phyloP scores from a whole-genome alignment of 2,888 invertebrate genomes.

The Polydrusus tereticollis region DNA sequence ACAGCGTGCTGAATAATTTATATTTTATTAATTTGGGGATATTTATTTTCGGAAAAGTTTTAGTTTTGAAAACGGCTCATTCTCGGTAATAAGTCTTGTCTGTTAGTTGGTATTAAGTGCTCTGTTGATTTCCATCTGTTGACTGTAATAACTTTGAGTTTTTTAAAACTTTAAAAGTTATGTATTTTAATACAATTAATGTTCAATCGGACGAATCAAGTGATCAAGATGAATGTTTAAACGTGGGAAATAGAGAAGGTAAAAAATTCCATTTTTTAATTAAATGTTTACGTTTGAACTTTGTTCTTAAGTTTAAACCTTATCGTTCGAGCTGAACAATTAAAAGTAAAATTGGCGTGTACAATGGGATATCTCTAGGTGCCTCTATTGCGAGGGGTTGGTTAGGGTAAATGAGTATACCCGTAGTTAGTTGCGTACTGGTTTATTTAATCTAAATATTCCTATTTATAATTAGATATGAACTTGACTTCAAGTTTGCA shows the following conservation, averaged over 20 bases:
- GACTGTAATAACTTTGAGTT: not conserved
- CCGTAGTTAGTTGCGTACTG: too few relatives aligned
- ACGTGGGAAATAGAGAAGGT: not conserved
- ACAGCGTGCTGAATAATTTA: not conserved
- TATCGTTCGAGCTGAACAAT: too few relatives aligned
- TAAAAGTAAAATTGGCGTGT: too few relatives aligned
- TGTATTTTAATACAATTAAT: constrained; percentile 13
- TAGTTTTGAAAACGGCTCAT: not conserved
- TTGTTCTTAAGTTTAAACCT: too few relatives aligned
- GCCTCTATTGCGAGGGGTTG: too few relatives aligned
- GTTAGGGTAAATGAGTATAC: too few relatives aligned
- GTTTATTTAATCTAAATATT: too few relatives aligned
- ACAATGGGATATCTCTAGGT: too few relatives aligned
- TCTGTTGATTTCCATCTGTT: not conserved
- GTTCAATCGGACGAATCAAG: not conserved
- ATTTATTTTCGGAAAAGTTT: constrained; percentile 11
- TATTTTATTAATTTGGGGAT: not conserved
- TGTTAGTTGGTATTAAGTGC: not conserved
- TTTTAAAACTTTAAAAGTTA: not conserved
- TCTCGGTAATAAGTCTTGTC: not conserved
- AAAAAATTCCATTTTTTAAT: not conserved
- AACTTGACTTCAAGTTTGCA: too few relatives aligned
- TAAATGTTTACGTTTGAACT: too few relatives aligned
- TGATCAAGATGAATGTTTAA: not conserved
- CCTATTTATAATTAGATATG: too few relatives aligned